Evolutionary conservation across 2,888 invertebrate genomes (phyloP), one percentile per base, ranked within the genome.

Genomic region (Sympetrum striolatum): DNA sequence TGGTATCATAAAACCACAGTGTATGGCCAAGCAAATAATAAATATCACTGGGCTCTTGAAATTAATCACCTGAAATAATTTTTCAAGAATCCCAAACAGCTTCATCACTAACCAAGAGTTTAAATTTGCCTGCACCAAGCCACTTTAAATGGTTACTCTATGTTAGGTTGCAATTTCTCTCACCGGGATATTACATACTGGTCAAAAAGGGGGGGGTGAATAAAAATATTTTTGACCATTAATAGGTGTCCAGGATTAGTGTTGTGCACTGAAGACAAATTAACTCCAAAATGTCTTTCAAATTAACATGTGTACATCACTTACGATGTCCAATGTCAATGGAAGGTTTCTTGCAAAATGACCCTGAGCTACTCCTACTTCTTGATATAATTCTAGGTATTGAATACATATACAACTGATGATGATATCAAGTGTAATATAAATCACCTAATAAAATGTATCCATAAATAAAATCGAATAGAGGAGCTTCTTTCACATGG

Each of bases 71-170:
- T 86, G 25, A 60, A 86, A 86, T 58, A 86, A 86, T 86, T 58
- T 58, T 86, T 86, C 86, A 86, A 86, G 86, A 86, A 86, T 86
- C 86, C 86, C 86, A 86, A 86, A 86, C 60, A 86, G 86, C 86
- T 81, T 90, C 90, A 60, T 91, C 91, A 91, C 91, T 90, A 91
- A 91, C 91, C 90, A n/a, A 91, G 90, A 90, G 91, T 80, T 80
- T 25, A 91, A 90, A 91, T 90, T 90, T 90, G 90, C 90, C 90
- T 91, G 90, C 91, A 91, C 86, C 90, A 90, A 90, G 86, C 90
- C 90, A 90, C 90, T 82, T 73, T 90, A 37, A 86, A 82, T 35
- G 86, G 60, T 86, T 60, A 60, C 37, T 86, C 82, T 82, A 86
- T 58, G 22, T 58, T 60, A 86, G 86, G 60, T 60, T 86, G 58